Conservation (phyloP, 2,113 vertebrate species). For the Conger conger region DNA sequence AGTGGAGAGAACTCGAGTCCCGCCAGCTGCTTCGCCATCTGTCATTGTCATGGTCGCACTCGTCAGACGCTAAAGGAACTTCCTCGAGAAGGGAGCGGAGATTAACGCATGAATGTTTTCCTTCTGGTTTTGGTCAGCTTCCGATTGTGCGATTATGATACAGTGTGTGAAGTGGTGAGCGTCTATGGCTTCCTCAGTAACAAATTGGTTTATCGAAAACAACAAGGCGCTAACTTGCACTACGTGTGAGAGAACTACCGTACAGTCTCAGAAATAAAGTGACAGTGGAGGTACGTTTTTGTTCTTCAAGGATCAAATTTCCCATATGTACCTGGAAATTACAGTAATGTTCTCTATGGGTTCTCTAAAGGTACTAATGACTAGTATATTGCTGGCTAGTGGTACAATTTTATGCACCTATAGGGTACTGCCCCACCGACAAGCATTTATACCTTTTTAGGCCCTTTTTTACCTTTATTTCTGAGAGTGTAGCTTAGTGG, state of each 20-base stretch:
- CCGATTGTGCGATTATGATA: constrained; percentile 46
- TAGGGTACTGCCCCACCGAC: too few species aligned
- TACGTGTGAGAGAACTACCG: not conserved
- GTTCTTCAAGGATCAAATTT: too few species aligned
- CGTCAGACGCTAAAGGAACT: constrained; percentile 66
- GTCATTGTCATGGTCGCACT: constrained; percentile 68
- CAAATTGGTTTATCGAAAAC: constrained; percentile 29
- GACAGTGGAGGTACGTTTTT: too few species aligned
- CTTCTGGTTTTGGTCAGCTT: constrained; percentile 45
- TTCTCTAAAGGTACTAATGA: too few species aligned
- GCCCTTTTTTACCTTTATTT: too few species aligned
- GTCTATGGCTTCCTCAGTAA: constrained; percentile 41
- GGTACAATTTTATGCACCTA: too few species aligned
- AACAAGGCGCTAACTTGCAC: not conserved
- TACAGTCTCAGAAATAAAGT: too few species aligned
- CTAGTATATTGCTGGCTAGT: too few species aligned
- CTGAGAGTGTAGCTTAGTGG: too few species aligned
- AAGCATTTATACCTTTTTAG: too few species aligned
- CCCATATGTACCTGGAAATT: too few species aligned
- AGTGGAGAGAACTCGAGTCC: constrained; percentile 65
- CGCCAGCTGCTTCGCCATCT: constrained; percentile 76
- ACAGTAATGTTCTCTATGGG: too few species aligned
- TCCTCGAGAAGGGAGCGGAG: constrained; percentile 60
- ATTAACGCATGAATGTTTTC: constrained; percentile 61
- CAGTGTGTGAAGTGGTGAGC: constrained; percentile 34